Evolutionary conservation across 2,113 vertebrate genomes (phyloP).

Genomic region (Pandion haliaetus): DNA sequence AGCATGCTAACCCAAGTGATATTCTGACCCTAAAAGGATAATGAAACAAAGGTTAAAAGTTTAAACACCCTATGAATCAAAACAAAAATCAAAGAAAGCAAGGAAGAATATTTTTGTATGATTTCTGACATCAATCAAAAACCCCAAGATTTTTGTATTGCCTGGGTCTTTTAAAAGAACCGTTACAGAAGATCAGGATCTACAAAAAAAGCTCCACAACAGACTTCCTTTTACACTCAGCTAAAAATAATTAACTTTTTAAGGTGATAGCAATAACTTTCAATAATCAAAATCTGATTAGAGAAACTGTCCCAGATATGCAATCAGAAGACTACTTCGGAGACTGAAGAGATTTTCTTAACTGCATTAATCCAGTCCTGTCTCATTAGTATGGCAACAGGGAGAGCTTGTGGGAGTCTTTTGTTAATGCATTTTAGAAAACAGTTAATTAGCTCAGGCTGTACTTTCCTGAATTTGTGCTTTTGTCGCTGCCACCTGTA

Average conservation of each 20-base stretch:
- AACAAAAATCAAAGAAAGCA: background rate
- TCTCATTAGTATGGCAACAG: background rate
- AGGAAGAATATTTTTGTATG: background rate
- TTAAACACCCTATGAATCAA: background rate
- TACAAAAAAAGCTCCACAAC: background rate
- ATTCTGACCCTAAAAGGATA: background rate
- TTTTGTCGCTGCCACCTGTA: background rate
- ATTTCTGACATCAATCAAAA: background rate
- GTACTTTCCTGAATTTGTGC: background rate
- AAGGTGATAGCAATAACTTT: background rate
- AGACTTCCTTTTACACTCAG: background rate
- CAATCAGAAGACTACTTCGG: background rate
- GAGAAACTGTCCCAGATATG: background rate
- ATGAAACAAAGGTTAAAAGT: background rate
- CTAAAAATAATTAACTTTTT: background rate
- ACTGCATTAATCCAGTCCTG: background rate
- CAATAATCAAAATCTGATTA: background rate
- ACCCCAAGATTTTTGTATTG: background rate
- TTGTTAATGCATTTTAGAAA: background rate
- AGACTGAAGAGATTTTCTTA: background rate
- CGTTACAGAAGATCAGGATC: background rate
- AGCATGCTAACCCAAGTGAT: fast-evolving
- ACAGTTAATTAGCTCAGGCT: background rate
- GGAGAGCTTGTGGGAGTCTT: background rate
- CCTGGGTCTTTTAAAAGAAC: background rate